Percentiles rank a stretch among this genome's conserved stretches.
These are phyloP conservation scores for Upupa epops DNA, from an alignment of 2,113 vertebrate species.

Conservation along the genomic window DNA sequence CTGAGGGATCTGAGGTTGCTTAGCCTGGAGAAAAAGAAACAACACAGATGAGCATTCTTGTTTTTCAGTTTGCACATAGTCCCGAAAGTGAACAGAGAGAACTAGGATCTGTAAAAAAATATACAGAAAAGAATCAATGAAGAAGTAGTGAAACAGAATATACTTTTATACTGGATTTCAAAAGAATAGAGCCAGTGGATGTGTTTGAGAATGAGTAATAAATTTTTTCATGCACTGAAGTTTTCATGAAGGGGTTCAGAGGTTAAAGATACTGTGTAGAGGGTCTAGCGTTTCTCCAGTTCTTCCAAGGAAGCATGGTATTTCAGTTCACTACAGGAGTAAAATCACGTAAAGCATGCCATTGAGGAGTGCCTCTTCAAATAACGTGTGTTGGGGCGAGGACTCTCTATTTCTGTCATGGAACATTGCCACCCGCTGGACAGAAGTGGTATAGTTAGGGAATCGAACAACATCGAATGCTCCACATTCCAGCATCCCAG, in stretches of 20 bases:
- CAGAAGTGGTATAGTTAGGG: not conserved
- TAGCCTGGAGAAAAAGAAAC: too few species aligned
- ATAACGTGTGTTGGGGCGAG: accelerated
- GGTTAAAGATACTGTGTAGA: too few species aligned
- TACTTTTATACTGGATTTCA: not conserved
- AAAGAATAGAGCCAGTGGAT: accelerated
- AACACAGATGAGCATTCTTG: not conserved
- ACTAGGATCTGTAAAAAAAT: not conserved
- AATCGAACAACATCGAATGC: too few species aligned
- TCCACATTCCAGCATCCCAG: not conserved
- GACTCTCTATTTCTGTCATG: not conserved
- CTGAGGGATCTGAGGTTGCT: too few species aligned
- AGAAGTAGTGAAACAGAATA: not conserved
- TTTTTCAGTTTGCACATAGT: not conserved
- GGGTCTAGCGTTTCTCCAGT: not conserved
- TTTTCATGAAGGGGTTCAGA: not conserved
- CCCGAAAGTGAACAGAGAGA: not conserved
- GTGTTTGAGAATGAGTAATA: not conserved
- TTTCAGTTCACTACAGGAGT: accelerated
- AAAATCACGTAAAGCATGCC: too few species aligned
- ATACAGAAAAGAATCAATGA: not conserved
- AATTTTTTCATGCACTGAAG: not conserved
- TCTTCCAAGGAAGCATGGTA: not conserved
- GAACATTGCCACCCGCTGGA: not conserved
- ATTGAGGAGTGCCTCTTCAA: too few species aligned